Evolutionary conservation across 2,888 invertebrate genomes (phyloP).

Genomic region (Polydesmus complanatus): DNA sequence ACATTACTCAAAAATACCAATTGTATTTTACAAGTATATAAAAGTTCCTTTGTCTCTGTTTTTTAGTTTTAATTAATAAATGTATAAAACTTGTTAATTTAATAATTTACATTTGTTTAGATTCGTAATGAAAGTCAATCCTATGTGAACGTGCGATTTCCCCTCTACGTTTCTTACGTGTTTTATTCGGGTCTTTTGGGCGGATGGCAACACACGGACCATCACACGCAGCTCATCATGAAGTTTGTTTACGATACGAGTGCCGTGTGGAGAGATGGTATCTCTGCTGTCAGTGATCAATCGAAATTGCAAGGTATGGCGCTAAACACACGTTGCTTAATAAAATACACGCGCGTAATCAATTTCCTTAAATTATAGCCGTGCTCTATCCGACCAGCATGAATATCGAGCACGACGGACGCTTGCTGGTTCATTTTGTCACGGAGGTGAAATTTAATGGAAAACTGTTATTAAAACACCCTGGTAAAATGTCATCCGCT

Average conservation of each 20-base stretch:
- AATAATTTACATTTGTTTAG: conserved; percentile 21
- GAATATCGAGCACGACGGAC: conserved; percentile 29
- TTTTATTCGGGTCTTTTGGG: conserved; percentile 28
- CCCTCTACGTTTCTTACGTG: conserved; percentile 32
- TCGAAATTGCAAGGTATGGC: conserved; percentile 25
- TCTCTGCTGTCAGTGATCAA: conserved; percentile 25
- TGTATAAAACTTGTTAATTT: background rate
- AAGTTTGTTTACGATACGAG: conserved; percentile 32
- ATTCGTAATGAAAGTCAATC: conserved; percentile 29
- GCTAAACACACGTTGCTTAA: background rate
- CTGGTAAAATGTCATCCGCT: conserved; percentile 23
- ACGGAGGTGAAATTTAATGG: conserved; percentile 30
- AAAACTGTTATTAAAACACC: conserved; percentile 27
- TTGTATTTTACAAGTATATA: no score
- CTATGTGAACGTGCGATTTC: conserved; percentile 28
- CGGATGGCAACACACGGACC: conserved; percentile 31
- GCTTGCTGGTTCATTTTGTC: conserved; percentile 29
- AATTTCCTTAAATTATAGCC: conserved; percentile 22
- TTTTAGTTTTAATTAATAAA: conserved; percentile 1
- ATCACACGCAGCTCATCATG: conserved; percentile 27
- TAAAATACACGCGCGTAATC: background rate
- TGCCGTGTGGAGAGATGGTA: conserved; percentile 30
- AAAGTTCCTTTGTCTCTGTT: background rate
- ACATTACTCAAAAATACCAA: no score
- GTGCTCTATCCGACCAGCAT: conserved; percentile 31